Evolutionary conservation across 2,888 invertebrate genomes (phyloP).

Genomic region (Embidobia sp.): DNA sequence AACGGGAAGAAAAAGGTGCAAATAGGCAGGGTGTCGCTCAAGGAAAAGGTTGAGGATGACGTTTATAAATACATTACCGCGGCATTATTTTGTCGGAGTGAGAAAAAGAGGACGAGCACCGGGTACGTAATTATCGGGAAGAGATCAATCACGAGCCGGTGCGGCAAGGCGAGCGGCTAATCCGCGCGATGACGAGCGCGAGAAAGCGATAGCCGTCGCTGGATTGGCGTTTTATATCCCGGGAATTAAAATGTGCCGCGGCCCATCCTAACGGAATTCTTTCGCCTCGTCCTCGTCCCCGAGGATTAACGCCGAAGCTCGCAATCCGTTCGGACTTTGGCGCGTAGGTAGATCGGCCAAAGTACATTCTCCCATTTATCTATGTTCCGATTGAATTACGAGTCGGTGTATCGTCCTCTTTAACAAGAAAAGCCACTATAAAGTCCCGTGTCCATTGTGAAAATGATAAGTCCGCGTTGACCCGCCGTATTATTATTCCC

Average conservation of each 20-base stretch:
- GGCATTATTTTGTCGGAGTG: conserved; percentile 46
- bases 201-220: conserved; percentile 27
- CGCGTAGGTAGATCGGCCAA: conserved; percentile 49
- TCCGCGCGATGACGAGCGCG: conserved; percentile 58
- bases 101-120: conserved; percentile 67
- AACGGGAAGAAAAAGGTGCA: conserved; percentile 9
- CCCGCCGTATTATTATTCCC: conserved; percentile 54
- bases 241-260: conserved; percentile 50
- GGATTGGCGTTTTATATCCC: conserved; percentile 54
- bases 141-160: conserved; percentile 74
- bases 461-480: conserved; percentile 57
- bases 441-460: conserved; percentile 62
- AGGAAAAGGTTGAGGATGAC: conserved; percentile 25
- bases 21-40: conserved; percentile 17
- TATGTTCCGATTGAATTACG: conserved; percentile 63
- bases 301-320: conserved; percentile 48
- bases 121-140: conserved; percentile 76
- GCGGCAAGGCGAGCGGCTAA: conserved; percentile 50
- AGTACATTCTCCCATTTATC: conserved; percentile 61
- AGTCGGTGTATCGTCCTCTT: conserved; percentile 55
- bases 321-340: conserved; percentile 41
- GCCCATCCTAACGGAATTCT: conserved; percentile 32
- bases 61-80: conserved; percentile 58
- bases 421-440: conserved; percentile 62
- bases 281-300: conserved; percentile 30